A percentile compares a stretch with the other conserved stretches of the same genome.
Conservation (phyloP, 2,888 invertebrate genomes). For the Trichopria drosophilae region DNA sequence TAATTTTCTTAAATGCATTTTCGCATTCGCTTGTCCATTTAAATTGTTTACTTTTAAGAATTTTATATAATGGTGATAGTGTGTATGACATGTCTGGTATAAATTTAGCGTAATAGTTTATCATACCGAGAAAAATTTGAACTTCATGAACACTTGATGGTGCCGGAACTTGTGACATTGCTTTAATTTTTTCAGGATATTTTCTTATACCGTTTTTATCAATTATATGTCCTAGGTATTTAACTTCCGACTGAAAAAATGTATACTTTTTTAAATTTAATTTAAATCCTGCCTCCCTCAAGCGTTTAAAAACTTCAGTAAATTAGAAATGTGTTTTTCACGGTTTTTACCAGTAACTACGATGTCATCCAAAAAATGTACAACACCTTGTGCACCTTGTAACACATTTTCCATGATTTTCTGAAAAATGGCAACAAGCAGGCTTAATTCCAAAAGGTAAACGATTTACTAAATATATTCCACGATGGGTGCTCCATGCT, state of each 20-base stretch:
- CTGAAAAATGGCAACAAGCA: too few relatives aligned
- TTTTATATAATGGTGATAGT: constrained; percentile 42
- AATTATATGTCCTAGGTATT: constrained; percentile 46
- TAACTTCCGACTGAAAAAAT: constrained; percentile 36
- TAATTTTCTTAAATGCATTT: constrained; percentile 42
- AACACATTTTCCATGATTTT: constrained; percentile 43
- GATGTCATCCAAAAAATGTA: constrained; percentile 41
- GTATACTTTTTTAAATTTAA: constrained; percentile 43
- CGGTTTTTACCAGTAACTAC: constrained; percentile 36
- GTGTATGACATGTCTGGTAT: constrained; percentile 41
- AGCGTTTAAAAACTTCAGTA: constrained; percentile 38
- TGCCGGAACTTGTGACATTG: constrained; percentile 39
- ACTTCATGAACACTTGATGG: constrained; percentile 39
- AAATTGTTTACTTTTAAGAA: constrained; percentile 35
- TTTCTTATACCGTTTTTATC: constrained; percentile 47
- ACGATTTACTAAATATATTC: constrained; percentile 35
- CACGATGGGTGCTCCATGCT: constrained; percentile 41
- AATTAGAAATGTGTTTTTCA: constrained; percentile 37
- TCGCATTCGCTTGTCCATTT: constrained; percentile 34
- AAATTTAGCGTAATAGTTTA: constrained; percentile 54
- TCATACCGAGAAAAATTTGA: constrained; percentile 45
- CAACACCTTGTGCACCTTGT: constrained; percentile 31
- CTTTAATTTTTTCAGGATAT: constrained; percentile 42
- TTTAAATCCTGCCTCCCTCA: constrained; percentile 37
- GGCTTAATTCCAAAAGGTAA: constrained; percentile 48